phyloP scores from a whole-genome alignment of 2,113 vertebrate genomes.

The Eptesicus fuscus region DNA sequence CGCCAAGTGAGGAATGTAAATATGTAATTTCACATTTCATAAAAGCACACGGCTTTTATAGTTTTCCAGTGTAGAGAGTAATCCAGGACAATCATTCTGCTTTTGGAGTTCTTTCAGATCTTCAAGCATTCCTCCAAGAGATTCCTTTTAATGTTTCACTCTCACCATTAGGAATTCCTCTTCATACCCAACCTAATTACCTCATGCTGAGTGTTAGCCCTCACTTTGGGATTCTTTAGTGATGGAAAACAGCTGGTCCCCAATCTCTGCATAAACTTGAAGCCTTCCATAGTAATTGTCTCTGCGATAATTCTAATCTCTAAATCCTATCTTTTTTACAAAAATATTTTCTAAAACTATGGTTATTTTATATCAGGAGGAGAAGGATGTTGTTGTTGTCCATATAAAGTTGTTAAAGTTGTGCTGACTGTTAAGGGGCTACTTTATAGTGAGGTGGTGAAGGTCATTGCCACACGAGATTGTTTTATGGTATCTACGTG shows the following conservation, averaged over 20 bases:
- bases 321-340: not conserved
- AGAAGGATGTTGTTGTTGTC: not conserved
- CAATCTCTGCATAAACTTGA: conserved; percentile 4
- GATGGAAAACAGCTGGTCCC: not conserved
- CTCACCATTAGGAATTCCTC: not conserved
- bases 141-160: not conserved
- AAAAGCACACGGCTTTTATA: not conserved
- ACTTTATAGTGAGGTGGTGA: not conserved
- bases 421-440: not conserved
- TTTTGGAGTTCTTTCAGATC: not conserved
- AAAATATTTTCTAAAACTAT: not conserved
- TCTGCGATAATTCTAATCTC: not conserved
- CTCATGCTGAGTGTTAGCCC: not conserved
- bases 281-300: not conserved
- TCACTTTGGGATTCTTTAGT: not conserved
- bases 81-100: not conserved
- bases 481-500: not conserved
- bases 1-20: not conserved
- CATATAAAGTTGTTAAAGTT: not conserved
- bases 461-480: rapidly evolving
- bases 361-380: not conserved
- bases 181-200: not conserved
- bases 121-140: not conserved
- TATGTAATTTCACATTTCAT: not conserved
- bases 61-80: not conserved